Conservation (phyloP, 2,797 vertebrate genomes). For the Catharus ustulatus region DNA sequence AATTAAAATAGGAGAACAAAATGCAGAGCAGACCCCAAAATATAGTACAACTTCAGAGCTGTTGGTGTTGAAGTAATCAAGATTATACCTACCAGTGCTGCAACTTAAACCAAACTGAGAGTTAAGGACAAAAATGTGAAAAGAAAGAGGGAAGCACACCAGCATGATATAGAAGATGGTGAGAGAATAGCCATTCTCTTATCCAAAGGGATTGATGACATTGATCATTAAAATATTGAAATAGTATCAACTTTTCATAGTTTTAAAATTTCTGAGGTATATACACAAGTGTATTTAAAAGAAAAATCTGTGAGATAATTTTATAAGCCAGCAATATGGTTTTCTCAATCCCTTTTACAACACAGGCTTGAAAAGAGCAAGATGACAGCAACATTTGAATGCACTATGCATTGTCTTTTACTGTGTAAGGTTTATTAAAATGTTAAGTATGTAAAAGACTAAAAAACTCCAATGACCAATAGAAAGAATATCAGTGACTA, state of each 20-base stretch:
- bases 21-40: not conserved
- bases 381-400: not conserved
- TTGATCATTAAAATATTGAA: not conserved
- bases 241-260: not conserved
- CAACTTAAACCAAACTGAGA: slow-evolving; percentile 15
- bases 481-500: not conserved
- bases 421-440: not conserved
- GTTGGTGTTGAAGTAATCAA: not conserved
- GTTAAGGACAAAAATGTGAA: not conserved
- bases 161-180: not conserved
- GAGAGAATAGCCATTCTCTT: not conserved
- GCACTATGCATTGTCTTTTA: not conserved
- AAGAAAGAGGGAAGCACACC: not conserved
- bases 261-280: not conserved
- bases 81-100: not conserved
- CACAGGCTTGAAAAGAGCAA: not conserved
- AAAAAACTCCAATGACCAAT: not conserved
- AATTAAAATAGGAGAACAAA: not conserved
- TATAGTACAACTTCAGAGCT: not conserved
- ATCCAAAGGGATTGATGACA: not conserved
- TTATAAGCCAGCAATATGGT: not conserved
- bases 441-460: not conserved
- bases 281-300: not conserved
- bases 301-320: not conserved
- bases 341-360: not conserved